phyloP scores from a whole-genome alignment of 2,888 invertebrate genomes.

The Drosophila incognita region DNA sequence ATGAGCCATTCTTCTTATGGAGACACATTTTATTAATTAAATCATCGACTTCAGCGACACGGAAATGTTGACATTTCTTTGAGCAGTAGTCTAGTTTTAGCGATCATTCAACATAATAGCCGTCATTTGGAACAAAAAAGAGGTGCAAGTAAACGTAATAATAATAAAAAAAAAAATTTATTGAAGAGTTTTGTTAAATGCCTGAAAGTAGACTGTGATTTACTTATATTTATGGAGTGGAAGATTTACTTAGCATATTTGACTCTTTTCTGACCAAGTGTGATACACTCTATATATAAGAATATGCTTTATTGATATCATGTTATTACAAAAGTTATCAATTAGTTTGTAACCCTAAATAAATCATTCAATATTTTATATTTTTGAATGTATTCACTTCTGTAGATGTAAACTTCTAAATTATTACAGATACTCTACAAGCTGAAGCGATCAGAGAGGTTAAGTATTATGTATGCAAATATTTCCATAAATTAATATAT shows the following conservation, averaged over 20 bases:
- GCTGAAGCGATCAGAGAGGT: background rate
- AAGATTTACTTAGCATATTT: background rate
- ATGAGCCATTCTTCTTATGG: constrained; percentile 39
- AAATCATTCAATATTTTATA: background rate
- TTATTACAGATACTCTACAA: background rate
- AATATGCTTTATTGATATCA: background rate
- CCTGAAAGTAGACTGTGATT: constrained; percentile 48
- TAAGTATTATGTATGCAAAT: background rate
- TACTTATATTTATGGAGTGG: too few species aligned
- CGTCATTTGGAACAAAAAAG: constrained; percentile 4
- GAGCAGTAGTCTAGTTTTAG: constrained; percentile 21
- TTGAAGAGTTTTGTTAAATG: background rate
- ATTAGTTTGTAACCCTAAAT: background rate
- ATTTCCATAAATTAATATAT: background rate
- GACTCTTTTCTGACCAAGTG: background rate
- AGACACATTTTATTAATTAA: constrained; percentile 43
- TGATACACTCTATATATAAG: background rate
- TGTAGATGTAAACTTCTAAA: background rate
- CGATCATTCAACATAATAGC: background rate
- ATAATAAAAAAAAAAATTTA: constrained; percentile 12
- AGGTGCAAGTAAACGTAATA: background rate
- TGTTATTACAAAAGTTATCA: background rate
- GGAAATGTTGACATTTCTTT: constrained; percentile 41
- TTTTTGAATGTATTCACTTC: background rate
- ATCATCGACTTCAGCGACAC: constrained; percentile 22